Percentiles rank a stretch among this genome's conserved stretches.
Evolutionary conservation across 2,888 invertebrate genomes (phyloP).

Genomic region (Pammene aurita): DNA sequence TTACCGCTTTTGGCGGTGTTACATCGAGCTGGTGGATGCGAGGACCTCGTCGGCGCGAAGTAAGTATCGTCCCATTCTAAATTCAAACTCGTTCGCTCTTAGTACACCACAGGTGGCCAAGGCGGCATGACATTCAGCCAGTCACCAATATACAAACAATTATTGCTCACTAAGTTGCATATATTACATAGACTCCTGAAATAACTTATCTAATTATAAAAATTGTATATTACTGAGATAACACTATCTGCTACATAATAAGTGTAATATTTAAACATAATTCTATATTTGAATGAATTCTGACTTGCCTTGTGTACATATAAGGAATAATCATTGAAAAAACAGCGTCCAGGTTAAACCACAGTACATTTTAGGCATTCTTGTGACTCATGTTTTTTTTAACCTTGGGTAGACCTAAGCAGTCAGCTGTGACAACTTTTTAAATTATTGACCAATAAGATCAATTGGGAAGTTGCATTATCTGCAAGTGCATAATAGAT

Average conservation of each 20-base stretch:
- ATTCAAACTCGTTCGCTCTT: constrained; percentile 8
- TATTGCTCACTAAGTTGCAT: neutral
- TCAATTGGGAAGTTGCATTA: constrained; percentile 1
- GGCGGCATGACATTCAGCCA: constrained; percentile 25
- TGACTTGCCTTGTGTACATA: constrained; percentile 34
- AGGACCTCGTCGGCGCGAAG: constrained; percentile 13
- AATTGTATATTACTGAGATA: constrained; percentile 37
- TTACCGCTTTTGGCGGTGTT: constrained; percentile 54
- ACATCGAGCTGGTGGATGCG: constrained; percentile 24
- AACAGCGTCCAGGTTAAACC: constrained; percentile 15
- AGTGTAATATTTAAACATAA: constrained; percentile 38
- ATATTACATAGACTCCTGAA: constrained; percentile 14
- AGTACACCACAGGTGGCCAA: constrained; percentile 33
- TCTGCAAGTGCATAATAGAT: neutral
- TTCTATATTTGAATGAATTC: constrained; percentile 30
- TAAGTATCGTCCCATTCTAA: constrained; percentile 5
- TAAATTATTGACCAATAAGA: neutral
- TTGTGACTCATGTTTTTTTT: constrained; percentile 30
- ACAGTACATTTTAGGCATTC: constrained; percentile 35
- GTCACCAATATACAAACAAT: constrained; percentile 23
- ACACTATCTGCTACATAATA: constrained; percentile 39
- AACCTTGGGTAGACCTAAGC: constrained; percentile 18
- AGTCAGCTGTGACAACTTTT: constrained; percentile 20
- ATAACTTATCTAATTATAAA: constrained; percentile 35
- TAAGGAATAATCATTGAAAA: constrained; percentile 25